Evolutionary conservation across 2,797 vertebrate genomes (phyloP), one percentile per base, ranked within the genome.

Genomic region (Apogon talboti): DNA sequence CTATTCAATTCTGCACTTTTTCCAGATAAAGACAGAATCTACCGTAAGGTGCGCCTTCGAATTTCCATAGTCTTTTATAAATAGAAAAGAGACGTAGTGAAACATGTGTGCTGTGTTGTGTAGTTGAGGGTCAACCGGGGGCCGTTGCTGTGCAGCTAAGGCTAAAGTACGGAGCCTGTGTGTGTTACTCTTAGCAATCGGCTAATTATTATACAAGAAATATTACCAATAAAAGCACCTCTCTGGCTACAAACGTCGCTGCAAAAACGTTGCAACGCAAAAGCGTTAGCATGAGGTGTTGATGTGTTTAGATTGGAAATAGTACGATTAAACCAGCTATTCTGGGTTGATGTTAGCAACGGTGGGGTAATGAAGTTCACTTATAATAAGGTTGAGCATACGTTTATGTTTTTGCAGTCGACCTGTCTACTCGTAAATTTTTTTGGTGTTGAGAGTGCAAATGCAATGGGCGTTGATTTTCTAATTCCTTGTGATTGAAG

Each of bases 101-200:
- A 6, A 55, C 44, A 16, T 9, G 37, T 4, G 6, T 13, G 3
- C n/a, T 10, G 1, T 48, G 15, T 33, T 44, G 38, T 4, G 16
- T 7, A 40, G 10, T 19, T 77, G 47, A 53, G 74, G 68, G 79
- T 91, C 70, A 86, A 24, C 43, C 15, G 46, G 54, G 76, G 72
- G 59, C 53, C 66, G 65, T 52, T 59, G 18, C 42, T 48, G 30
- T 51, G 53, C 44, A 46, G 83, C 84, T 84, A 79, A 81, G 45
- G 86, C 88, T 89, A 88, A 78, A 47, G 1, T 18, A 42, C 38
- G 24, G 37, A 55, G 21, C 14, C 41, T 55, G 14, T 69, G 40
- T 61, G 45, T 24, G 13, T 45, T 6, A 52, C 2, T 11, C 50
- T 3, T 69, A 66, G 64, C 67, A 52, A 57, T 62, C 43, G 51